Evolutionary conservation across 2,113 vertebrate genomes (phyloP), one percentile per base, ranked within the genome.

Genomic region (Theristicus caerulescens): DNA sequence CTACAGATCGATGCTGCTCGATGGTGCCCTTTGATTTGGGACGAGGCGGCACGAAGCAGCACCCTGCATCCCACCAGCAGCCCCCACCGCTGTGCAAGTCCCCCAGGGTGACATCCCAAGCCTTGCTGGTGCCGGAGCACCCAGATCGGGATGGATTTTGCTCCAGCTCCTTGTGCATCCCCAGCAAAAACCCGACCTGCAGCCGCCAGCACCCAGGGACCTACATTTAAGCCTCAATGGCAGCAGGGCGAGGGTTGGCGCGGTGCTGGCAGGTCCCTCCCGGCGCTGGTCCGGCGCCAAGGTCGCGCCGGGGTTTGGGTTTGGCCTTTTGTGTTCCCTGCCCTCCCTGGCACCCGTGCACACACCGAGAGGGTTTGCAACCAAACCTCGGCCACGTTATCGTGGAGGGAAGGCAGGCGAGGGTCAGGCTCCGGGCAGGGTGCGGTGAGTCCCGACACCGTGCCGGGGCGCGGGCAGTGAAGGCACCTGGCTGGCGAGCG

Each of bases 401-500:
- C 72, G 29, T 69, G 94, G 90, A 96, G 90, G 79, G 93, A 81
- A 96, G 91, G 95, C 77, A 71, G 90, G 92, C 77, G 59, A 64
- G 93, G 97, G 97, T 92, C 96, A 96, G 94, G 94, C 84, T 34
- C 49, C 55, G 97, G 97, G 96, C 97, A 97, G 94, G 98, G 93
- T 69, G 92, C 86, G 93, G 96, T 80, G 72, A 52, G 46, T 38
- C 47, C 67, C 21, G 27, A 15, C 57, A 79, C 93, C 94, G 97
- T 97, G 97, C 97, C 85, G 97, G 97, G 96, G 96, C 82, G 81
- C 87, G 93, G 98, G 98, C 98, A 98, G 97, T 94, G 94, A 98
- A 98, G 97, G 98, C 96, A 98, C 97, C 97, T 96, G 97, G 97
- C 98, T 97, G 98, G 96, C 96, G 95, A 98, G 95, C 73, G 38